Evolutionary conservation across 1,140 invertebrate species (phyloP).

Genomic region (Tachypleus tridentatus): DNA sequence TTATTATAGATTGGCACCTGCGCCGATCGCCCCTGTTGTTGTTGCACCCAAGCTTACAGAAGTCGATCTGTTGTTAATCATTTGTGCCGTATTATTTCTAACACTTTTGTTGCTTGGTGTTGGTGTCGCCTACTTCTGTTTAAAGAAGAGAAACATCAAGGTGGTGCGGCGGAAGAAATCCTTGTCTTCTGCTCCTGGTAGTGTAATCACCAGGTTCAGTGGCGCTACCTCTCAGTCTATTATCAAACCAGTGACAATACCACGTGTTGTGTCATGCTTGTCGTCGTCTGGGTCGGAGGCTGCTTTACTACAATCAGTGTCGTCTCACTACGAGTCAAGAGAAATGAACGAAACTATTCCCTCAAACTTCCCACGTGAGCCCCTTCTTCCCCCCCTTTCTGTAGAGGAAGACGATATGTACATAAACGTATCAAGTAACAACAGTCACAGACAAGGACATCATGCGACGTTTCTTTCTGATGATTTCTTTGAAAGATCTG

Average conservation of each 20-base stretch:
- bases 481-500: constrained; percentile 13
- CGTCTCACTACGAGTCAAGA: constrained; percentile 15
- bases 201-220: constrained; percentile 67
- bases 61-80: constrained; percentile 77
- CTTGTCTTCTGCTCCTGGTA: constrained; percentile 38
- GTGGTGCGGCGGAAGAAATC: constrained; percentile 54
- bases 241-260: constrained; percentile 73
- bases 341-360: constrained; percentile 59
- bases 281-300: constrained; percentile 61
- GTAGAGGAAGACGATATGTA: constrained; percentile 26
- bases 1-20: background rate
- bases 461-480: constrained; percentile 49
- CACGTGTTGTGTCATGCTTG: constrained; percentile 53
- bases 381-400: constrained; percentile 27
- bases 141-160: constrained; percentile 62
- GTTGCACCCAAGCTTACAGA: constrained; percentile 44
- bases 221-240: constrained; percentile 59
- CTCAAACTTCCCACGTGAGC: constrained; percentile 76
- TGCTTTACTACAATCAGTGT: constrained; percentile 40
- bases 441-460: constrained; percentile 36
- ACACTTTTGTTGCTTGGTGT: constrained; percentile 73
- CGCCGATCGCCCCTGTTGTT: constrained; percentile 20
- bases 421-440: constrained; percentile 17
- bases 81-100: constrained; percentile 81
- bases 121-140: constrained; percentile 79